Evolutionary conservation across 2,113 vertebrate species (phyloP), one percentile per base, ranked within the genome.

Genomic region (Hystrix brachyura): DNA sequence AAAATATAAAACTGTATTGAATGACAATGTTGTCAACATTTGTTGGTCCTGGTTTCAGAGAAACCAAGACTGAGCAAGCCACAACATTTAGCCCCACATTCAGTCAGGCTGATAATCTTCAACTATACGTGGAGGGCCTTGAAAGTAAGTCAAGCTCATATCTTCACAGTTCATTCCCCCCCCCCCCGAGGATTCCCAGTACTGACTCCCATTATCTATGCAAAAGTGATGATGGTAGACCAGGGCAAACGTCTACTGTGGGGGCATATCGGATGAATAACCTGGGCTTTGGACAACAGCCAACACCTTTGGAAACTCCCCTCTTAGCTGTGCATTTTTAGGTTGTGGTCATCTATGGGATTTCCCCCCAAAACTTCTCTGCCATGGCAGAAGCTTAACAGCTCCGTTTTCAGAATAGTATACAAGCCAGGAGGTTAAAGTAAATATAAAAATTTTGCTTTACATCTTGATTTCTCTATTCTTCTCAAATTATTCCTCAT

Each of bases 291-390:
- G 95, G 95, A 93, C 57, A 69, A 80, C 96, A 72, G 79, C 92
- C 96, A 97, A 92, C 64, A 79, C 71, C 92, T 92, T 46, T 94
- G 97, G 98, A 97, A 98, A 98, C 96, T 97, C 97, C 98, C 97
- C 94, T 97, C 78, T 96, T 95, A 95, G n/a, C 60, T 88, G 59
- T 96, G 96, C 91, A 94, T 88, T 95, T 98, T 97, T 92, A 98
- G 65, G 55, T 80, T 96, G 90, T 96, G 97, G 94, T 96, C 97
- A 97, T 97, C 87, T 86, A 90, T 94, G 97, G 98, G 97, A 96
- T 95, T 98, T 94, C 96, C 96, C 97, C 55, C 0, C 12, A 97
- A 96, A 96, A 53, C 64, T 97, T 97, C 90, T 96, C 95, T 97
- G 32, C 96, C 90, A 97, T 96, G 87, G 80, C 83, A 96, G 90